phyloP scores from a whole-genome alignment of 2,113 vertebrate species.

The Syngnathus typhle region DNA sequence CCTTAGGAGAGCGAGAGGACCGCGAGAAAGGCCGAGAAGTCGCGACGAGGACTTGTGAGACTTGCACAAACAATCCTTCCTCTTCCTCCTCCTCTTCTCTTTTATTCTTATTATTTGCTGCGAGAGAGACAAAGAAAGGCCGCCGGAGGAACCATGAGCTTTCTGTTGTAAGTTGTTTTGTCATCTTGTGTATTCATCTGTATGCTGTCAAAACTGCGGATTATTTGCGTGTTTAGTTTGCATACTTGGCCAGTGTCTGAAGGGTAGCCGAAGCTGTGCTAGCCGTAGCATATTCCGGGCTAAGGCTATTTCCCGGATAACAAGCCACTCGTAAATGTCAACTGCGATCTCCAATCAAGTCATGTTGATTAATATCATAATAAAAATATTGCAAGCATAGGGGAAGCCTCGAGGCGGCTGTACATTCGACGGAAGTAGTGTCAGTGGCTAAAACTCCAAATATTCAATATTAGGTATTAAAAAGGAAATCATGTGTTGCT shows the following conservation, averaged over 20 bases:
- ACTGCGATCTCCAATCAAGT: background rate
- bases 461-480: too few relatives aligned
- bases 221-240: background rate
- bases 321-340: background rate
- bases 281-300: conserved; percentile 32
- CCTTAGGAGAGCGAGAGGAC: background rate
- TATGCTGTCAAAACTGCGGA: background rate
- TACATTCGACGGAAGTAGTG: background rate
- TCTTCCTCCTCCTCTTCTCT: conserved; percentile 11
- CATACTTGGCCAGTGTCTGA: background rate
- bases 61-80: conserved; percentile 18
- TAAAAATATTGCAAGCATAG: background rate
- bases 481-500: too few relatives aligned
- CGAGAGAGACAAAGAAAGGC: conserved; percentile 11
- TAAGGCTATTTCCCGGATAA: conserved; percentile 50
- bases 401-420: background rate
- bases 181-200: background rate
- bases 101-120: conserved; percentile 14
- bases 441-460: background rate
- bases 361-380: background rate
- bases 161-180: conserved; percentile 67
- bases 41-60: conserved; percentile 16
- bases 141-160: conserved; percentile 64
- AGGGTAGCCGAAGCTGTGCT: conserved; percentile 7
- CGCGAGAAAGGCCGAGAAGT: conserved; percentile 4